phyloP scores from a whole-genome alignment of 2,113 vertebrate species.

The Dermatemys mawii region DNA sequence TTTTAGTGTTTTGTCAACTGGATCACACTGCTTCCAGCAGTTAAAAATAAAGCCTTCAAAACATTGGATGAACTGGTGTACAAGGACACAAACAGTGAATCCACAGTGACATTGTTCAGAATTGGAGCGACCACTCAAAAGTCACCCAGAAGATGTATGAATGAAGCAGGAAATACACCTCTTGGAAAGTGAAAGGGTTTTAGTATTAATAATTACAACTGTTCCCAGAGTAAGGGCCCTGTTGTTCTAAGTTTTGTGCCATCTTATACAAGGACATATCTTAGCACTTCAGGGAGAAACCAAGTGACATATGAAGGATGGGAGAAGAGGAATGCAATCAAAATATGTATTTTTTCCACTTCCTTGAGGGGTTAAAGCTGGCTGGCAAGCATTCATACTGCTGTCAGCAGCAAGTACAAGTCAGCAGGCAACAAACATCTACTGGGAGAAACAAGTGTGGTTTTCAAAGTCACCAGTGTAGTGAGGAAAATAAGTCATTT shows the following conservation, averaged over 20 bases:
- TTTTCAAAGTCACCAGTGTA: not conserved
- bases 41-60: not conserved
- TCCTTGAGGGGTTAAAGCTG: not conserved
- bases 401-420: not conserved
- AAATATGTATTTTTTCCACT: not conserved
- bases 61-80: not conserved
- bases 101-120: not conserved
- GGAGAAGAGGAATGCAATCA: not conserved
- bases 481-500: not conserved
- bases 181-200: not conserved
- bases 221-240: not conserved
- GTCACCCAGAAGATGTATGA: not conserved
- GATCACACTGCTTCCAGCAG: not conserved
- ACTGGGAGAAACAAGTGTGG: not conserved
- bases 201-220: not conserved
- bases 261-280: not conserved
- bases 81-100: not conserved
- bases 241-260: not conserved
- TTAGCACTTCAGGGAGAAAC: not conserved
- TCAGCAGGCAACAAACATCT: not conserved
- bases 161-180: not conserved
- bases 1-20: not conserved
- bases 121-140: not conserved
- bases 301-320: not conserved
- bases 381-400: not conserved